These are phyloP conservation scores for Leptocoma aspasia DNA, from an alignment of 2,113 vertebrate genomes.

Conservation along the genomic window DNA sequence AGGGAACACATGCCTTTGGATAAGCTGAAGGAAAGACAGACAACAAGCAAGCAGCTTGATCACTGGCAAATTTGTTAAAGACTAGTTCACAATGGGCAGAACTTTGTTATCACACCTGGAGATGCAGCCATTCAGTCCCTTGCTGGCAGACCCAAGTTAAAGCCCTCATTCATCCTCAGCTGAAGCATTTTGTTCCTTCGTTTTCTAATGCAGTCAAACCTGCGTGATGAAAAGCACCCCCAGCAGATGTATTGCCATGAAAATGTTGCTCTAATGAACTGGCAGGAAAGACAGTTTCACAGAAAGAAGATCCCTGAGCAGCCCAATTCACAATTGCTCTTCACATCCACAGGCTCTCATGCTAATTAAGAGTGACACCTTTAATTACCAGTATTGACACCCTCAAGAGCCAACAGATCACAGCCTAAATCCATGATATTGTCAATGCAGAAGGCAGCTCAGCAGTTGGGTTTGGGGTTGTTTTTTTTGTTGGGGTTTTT, in stretches of 20 bases:
- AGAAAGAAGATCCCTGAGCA: background rate
- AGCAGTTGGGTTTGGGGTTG: background rate
- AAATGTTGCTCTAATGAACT: background rate
- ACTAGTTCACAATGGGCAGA: background rate
- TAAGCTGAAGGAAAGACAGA: background rate
- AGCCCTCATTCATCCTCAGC: background rate
- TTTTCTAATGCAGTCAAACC: background rate
- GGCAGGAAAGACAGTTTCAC: background rate
- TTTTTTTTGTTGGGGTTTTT: background rate
- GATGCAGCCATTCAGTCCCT: background rate
- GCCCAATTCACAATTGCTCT: background rate
- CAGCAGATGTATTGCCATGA: background rate
- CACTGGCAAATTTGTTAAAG: background rate
- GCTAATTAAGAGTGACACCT: slow-evolving; percentile 47
- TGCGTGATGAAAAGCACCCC: background rate
- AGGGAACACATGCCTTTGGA: background rate
- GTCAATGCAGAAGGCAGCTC: slow-evolving; percentile 2
- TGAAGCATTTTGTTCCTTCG: background rate
- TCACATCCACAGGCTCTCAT: background rate
- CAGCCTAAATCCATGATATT: slow-evolving; percentile 51
- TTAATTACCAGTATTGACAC: slow-evolving; percentile 59
- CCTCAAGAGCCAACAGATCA: slow-evolving; percentile 51
- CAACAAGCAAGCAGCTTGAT: background rate
- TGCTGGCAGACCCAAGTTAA: background rate
- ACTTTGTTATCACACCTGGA: background rate